Conservation (phyloP, 1,140 invertebrate species). For the Ostrea denselamellosa region DNA sequence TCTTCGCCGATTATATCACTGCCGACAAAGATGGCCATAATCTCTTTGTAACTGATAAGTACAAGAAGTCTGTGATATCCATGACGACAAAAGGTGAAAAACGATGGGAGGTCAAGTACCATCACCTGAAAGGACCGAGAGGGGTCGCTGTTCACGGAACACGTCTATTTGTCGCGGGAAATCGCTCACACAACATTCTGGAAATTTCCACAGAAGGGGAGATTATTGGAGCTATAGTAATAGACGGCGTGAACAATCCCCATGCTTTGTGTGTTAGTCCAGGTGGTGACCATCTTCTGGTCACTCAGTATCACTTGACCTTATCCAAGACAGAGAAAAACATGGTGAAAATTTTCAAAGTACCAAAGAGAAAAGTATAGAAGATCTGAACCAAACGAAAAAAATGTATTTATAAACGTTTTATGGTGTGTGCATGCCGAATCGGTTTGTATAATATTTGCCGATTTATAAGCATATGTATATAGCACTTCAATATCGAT, state of each 20-base stretch:
- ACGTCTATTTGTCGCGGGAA: constrained; percentile 57
- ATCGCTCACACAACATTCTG: constrained; percentile 58
- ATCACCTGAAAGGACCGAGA: constrained; percentile 56
- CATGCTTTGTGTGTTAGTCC: constrained; percentile 57
- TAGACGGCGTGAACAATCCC: constrained; percentile 54
- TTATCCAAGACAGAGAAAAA: constrained; percentile 58
- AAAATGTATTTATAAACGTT: no score
- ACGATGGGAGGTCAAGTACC: constrained; percentile 55
- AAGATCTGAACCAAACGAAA: no score
- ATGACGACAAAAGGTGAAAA: constrained; percentile 58
- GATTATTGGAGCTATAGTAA: constrained; percentile 53
- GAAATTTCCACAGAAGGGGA: constrained; percentile 55
- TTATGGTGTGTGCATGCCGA: no score
- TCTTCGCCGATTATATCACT: constrained; percentile 60
- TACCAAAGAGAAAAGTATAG: constrained; percentile 33
- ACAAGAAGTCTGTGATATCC: constrained; percentile 59
- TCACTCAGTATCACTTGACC: constrained; percentile 58
- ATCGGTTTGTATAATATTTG: no score
- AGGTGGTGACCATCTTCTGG: constrained; percentile 51
- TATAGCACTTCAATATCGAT: no score
- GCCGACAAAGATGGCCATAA: constrained; percentile 57
- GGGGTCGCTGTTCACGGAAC: constrained; percentile 54
- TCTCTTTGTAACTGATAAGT: constrained; percentile 58
- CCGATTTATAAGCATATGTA: no score
- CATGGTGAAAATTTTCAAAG: constrained; percentile 58